Conservation (phyloP, 2,888 invertebrate genomes). For the Cotesia congregata region DNA sequence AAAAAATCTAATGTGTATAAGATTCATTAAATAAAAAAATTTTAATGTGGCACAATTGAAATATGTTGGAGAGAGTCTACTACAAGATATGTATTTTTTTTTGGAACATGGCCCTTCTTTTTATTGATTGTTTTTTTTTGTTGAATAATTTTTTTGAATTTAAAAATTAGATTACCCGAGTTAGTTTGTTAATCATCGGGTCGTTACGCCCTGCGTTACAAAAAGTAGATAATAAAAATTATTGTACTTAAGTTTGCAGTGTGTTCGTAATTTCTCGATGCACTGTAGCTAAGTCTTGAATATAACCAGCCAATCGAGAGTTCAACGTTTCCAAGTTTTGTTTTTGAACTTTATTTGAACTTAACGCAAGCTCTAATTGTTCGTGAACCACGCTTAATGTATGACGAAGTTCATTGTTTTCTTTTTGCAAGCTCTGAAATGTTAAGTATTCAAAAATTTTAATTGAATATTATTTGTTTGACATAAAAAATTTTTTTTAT, state of each 20-base stretch:
- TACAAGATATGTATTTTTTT: conserved; percentile 50
- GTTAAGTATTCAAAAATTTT: conserved; percentile 32
- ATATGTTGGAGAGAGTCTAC: conserved; percentile 47
- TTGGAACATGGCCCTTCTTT: conserved; percentile 53
- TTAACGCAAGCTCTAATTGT: conserved; percentile 83
- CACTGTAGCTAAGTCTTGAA: conserved; percentile 85
- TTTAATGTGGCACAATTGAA: conserved; percentile 38
- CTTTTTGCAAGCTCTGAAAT: conserved; percentile 74
- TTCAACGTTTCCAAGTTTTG: conserved; percentile 86
- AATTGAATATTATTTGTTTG: not conserved
- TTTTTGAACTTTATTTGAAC: conserved; percentile 86
- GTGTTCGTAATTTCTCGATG: conserved; percentile 89
- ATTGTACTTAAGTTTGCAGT: conserved; percentile 77
- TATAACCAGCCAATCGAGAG: conserved; percentile 84
- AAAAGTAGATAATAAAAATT: conserved; percentile 21
- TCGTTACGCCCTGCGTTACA: conserved; percentile 40
- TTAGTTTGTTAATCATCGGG: conserved; percentile 33
- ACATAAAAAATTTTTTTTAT: conserved; percentile 3
- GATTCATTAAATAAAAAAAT: conserved; percentile 9
- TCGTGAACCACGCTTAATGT: conserved; percentile 84
- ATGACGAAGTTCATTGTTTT: conserved; percentile 77
- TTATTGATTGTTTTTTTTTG: conserved; percentile 23
- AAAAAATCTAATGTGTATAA: conserved; percentile 29
- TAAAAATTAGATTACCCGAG: conserved; percentile 30
- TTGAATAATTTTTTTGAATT: conserved; percentile 20